A percentile compares a stretch with the other conserved stretches of the same genome.
These are phyloP conservation scores for Caretta caretta DNA, from an alignment of 2,113 vertebrate genomes.

Conservation along the genomic window DNA sequence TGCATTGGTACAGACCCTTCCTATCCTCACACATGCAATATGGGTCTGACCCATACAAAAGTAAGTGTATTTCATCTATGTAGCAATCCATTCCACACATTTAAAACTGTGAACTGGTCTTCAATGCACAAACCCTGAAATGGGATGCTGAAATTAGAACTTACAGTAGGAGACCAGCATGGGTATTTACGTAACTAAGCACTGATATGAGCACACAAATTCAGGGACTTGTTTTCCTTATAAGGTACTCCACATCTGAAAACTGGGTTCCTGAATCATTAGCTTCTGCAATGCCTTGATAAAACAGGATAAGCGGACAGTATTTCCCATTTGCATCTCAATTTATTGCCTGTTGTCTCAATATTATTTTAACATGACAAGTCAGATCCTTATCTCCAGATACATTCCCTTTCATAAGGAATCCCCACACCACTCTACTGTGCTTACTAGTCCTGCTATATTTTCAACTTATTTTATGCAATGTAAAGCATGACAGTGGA, in stretches of 20 bases:
- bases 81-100: conserved; percentile 47
- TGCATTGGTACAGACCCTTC: conserved; percentile 51
- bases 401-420: background rate
- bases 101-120: conserved; percentile 49
- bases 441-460: background rate
- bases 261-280: conserved; percentile 34
- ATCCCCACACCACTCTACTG: conserved; percentile 1
- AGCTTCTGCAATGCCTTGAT: conserved; percentile 26
- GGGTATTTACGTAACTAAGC: conserved; percentile 19
- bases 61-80: conserved; percentile 45
- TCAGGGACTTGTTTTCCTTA: conserved; percentile 27
- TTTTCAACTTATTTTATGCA: background rate
- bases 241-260: conserved; percentile 46
- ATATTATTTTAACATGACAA: background rate
- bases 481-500: background rate
- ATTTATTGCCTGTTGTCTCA: conserved; percentile 25
- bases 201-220: conserved; percentile 30
- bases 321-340: background rate
- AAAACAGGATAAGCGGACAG: conserved; percentile 49
- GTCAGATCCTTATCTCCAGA: background rate
- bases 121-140: background rate
- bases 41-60: conserved; percentile 6
- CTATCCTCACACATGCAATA: conserved; percentile 33
- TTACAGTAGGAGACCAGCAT: conserved; percentile 32
- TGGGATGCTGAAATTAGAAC: conserved; percentile 26